Conservation (phyloP, 2,888 invertebrate genomes). For the Tinea pellionella region DNA sequence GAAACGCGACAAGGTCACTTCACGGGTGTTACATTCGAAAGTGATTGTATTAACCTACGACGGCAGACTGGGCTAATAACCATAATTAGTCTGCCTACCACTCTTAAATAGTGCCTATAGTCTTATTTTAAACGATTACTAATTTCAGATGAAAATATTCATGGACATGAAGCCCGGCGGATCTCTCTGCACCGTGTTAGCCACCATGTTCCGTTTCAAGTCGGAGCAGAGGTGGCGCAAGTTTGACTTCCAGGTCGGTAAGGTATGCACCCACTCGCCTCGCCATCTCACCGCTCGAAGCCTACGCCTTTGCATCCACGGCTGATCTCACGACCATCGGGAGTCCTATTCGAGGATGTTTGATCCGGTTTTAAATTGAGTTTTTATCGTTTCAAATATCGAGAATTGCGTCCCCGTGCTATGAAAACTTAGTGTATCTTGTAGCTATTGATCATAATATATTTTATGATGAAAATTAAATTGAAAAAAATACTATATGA, state of each 20-base stretch:
- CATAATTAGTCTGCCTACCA: too few species aligned
- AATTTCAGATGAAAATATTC: constrained; percentile 89
- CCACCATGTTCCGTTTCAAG: constrained; percentile 95
- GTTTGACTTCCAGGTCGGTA: constrained; percentile 91
- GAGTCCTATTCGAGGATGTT: background rate
- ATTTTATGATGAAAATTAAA: too few species aligned
- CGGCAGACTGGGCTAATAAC: too few species aligned
- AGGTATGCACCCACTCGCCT: constrained; percentile 68
- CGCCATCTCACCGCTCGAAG: constrained; percentile 13
- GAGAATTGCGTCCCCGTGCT: background rate
- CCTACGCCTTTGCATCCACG: constrained; percentile 9
- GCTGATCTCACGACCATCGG: background rate
- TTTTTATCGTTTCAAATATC: background rate
- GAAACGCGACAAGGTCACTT: too few species aligned
- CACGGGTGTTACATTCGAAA: too few species aligned
- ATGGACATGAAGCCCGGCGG: constrained; percentile 96
- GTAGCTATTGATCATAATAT: too few species aligned
- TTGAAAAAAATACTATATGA: too few species aligned
- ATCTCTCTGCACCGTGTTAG: constrained; percentile 91
- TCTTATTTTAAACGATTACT: too few species aligned
- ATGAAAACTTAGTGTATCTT: background rate
- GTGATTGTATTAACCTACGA: too few species aligned
- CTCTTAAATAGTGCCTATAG: too few species aligned
- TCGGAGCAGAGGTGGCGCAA: constrained; percentile 96
- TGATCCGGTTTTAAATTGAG: background rate